These are phyloP conservation scores for Steinernema feltiae DNA, from an alignment of 1,140 invertebrate genomes.

Conservation along the genomic window DNA sequence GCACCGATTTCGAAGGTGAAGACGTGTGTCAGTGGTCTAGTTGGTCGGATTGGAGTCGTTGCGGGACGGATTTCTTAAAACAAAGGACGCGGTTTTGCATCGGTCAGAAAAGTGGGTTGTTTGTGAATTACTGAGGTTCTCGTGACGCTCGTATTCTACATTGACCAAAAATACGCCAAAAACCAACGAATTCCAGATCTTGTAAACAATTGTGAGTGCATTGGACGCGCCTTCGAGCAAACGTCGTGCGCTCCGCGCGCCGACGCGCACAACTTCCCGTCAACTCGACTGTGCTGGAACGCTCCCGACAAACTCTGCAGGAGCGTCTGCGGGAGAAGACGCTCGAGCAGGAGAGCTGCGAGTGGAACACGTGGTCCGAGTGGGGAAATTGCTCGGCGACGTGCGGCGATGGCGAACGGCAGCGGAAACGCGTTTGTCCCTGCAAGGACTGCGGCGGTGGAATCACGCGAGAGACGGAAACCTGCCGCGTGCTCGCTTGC, in stretches of 20 bases:
- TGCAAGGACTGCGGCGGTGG: neutral
- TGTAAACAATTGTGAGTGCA: conserved; percentile 31
- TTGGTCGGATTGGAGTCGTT: conserved; percentile 31
- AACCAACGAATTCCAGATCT: conserved; percentile 19
- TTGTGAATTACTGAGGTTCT: neutral
- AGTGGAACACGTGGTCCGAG: conserved; percentile 28
- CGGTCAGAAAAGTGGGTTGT: conserved; percentile 19
- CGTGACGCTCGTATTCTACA: neutral
- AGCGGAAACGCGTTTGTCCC: conserved; percentile 20
- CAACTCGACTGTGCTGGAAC: neutral
- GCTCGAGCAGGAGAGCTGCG: neutral
- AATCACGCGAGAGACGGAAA: neutral
- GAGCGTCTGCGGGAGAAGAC: neutral
- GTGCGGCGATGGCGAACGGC: conserved; percentile 31
- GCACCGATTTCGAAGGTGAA: neutral
- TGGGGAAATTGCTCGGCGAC: conserved; percentile 26
- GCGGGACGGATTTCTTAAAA: conserved; percentile 15
- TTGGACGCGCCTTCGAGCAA: conserved; percentile 25
- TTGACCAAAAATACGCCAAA: too few relatives aligned
- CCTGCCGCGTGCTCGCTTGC: neutral
- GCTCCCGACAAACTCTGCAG: neutral
- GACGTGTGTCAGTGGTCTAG: conserved; percentile 30
- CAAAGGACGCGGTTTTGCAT: conserved; percentile 30
- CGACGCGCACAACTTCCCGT: neutral
- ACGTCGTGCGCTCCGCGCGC: conserved; percentile 10